Base-by-base conservation (phyloP, 2,113 vertebrate genomes). In the Asarcornis scutulata region DNA sequence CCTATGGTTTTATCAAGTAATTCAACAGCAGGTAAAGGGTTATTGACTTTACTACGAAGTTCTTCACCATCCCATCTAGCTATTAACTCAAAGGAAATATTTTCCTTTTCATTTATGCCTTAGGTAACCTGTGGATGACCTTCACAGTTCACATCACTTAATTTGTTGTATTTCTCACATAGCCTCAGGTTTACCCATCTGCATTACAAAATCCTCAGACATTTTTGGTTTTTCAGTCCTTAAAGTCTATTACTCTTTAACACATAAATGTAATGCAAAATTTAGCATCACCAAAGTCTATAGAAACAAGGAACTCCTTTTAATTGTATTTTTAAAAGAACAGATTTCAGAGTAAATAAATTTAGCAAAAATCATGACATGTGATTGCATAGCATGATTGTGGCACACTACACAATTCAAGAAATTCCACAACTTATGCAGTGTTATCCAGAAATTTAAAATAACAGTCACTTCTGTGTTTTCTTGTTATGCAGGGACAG, bases 361-460 rank as follows among this genome's bases (percentile, higher is more conserved):
- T 46, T 59, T 1, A 0, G 14, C 71, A 69, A 88, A 60, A 92
- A 81, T 59, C 58, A 44, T 21, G 50, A 83, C 69, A 74, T 71
- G 42, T 74, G 92, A 91, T 36, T 81, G 68, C 59, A 46, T 80
- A 91, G 89, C 32, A 40, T 48, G 62, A 60, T 34, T 80, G 73
- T 69, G 83, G 86, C n/a, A 46, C 23, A 86, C 40, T 38, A 34
- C 7, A 36, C 29, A 84, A 77, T 64, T 44, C 48, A 76, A 86
- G 81, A 90, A 83, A 92, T 84, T 78, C 59, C 79, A 52, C 56
- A 88, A 71, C 79, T 94, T 80, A 71, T 83, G 55, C 81, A 92
- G 23, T 66, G 82, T 82, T 74, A 58, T 64, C 25, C 53, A 48
- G 58, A 94, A 95, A 86, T 80, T 96, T 96, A 86, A 94, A 96